Evolutionary conservation across 2,113 vertebrate genomes (phyloP), one percentile per base, ranked within the genome.

Genomic region (Clarias gariepinus): DNA sequence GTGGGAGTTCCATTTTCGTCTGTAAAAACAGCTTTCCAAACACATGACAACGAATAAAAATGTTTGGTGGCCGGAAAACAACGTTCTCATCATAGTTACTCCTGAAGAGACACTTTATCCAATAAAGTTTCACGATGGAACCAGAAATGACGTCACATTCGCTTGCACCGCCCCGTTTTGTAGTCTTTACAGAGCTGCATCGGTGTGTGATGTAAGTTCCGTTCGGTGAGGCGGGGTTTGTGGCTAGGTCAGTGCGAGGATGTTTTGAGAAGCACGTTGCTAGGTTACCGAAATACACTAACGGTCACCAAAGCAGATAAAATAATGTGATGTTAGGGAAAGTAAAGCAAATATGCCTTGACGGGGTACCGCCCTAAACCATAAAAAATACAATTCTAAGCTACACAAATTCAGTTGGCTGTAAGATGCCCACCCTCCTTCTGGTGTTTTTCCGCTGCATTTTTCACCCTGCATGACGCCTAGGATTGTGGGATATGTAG

Each of bases 401-500:
- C 13, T 19, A 58, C 23, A 61, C 4, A 61, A 28, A 77, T 41
- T 33, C 36, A 36, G 60, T 25, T 61, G 11, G 61, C 12, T 25
- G 11, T 19, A 81, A 61, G 61, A 4, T 33, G 19, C 33, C 19
- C n/a, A 7, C 28, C 55, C 13, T 30, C 8, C 10, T 80, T 15
- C 78, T 61, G 19, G 78, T 81, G 33, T 61, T 81, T 58, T 81
- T 81, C 78, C 57, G 58, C 15, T 2, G 25, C 47, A 28, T 55
- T 53, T 53, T 25, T 9, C 28, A 25, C 33, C 78, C 9, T 81
- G 18, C 3, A 19, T 25, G 57, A 8, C 30, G 78, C 19, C 36
- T 2, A 25, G 78, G 21, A 80, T 80, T 80, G 57, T 61, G 33
- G 78, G 57, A 81, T 36, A 81, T 81, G 57, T 41, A 61, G 78